phyloP scores from a whole-genome alignment of 2,797 vertebrate genomes.

The Onychomys arenicola region DNA sequence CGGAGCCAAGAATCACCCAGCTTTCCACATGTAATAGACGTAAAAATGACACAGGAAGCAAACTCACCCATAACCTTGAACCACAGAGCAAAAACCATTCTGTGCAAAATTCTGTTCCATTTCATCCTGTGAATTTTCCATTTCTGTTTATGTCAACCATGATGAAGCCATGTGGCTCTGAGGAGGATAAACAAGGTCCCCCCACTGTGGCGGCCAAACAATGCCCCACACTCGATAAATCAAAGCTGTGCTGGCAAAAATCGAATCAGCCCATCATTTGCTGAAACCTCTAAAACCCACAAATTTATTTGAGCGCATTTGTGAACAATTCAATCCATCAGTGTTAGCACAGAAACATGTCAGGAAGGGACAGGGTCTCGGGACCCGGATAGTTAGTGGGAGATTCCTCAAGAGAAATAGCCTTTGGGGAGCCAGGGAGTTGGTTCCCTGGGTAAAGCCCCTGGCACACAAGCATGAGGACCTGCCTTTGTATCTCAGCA shows the following conservation, averaged over 20 bases:
- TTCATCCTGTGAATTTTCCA: slow-evolving; percentile 59
- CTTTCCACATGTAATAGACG: slow-evolving; percentile 6
- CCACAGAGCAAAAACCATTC: slow-evolving; percentile 29
- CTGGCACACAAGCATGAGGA: background rate
- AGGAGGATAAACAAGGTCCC: slow-evolving; percentile 45
- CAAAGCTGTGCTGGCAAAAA: slow-evolving; percentile 64
- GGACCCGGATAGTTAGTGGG: background rate
- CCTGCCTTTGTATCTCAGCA: background rate
- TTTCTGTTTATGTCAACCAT: slow-evolving; percentile 37
- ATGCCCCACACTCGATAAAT: slow-evolving; percentile 35
- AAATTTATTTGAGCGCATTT: slow-evolving; percentile 39
- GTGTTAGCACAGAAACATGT: background rate
- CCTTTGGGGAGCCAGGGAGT: background rate
- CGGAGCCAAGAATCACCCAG: slow-evolving; percentile 41
- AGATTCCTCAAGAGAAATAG: background rate
- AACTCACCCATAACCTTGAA: slow-evolving; percentile 50
- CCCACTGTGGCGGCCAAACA: slow-evolving; percentile 25
- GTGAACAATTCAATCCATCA: slow-evolving; percentile 52
- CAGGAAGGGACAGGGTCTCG: background rate
- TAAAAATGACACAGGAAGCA: slow-evolving; percentile 53
- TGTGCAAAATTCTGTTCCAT: slow-evolving; percentile 58
- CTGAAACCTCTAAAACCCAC: slow-evolving; percentile 43
- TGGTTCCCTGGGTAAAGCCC: background rate
- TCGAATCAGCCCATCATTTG: slow-evolving; percentile 52
- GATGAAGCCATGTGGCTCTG: slow-evolving; percentile 38